Conservation (phyloP, 2,113 vertebrate species). For the Alethe diademata region DNA sequence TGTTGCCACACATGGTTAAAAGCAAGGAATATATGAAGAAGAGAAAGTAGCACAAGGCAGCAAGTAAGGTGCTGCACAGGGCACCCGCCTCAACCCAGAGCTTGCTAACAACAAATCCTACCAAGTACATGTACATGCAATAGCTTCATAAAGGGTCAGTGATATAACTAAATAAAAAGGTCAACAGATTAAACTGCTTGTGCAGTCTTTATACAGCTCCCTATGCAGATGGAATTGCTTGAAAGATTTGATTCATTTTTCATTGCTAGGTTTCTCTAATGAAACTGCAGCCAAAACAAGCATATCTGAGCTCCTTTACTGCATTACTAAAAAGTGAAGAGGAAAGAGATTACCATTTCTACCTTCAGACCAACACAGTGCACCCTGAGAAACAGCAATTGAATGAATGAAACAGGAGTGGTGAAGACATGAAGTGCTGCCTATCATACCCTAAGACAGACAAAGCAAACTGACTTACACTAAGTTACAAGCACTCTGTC, state of each 20-base stretch:
- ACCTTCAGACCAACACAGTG: background rate
- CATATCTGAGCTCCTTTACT: background rate
- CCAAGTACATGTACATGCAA: fast-evolving
- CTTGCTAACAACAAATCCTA: background rate
- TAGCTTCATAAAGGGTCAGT: background rate
- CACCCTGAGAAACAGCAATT: background rate
- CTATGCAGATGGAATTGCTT: background rate
- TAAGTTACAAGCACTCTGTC: background rate
- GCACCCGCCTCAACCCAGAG: background rate
- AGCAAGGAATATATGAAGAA: background rate
- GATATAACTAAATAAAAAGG: background rate
- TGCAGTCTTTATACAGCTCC: background rate
- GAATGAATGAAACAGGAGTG: background rate
- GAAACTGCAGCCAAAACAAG: background rate
- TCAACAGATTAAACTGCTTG: background rate
- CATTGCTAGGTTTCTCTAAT: background rate
- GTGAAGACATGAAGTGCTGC: background rate
- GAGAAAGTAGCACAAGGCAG: background rate
- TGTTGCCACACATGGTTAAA: background rate
- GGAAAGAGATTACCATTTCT: background rate
- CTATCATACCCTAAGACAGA: background rate
- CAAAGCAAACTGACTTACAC: background rate
- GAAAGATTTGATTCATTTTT: background rate
- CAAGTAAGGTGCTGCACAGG: background rate
- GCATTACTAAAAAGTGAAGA: background rate